Evolutionary conservation across 2,797 vertebrate species (phyloP), one percentile per base, ranked within the genome.

Genomic region (Austrolebias charrua): DNA sequence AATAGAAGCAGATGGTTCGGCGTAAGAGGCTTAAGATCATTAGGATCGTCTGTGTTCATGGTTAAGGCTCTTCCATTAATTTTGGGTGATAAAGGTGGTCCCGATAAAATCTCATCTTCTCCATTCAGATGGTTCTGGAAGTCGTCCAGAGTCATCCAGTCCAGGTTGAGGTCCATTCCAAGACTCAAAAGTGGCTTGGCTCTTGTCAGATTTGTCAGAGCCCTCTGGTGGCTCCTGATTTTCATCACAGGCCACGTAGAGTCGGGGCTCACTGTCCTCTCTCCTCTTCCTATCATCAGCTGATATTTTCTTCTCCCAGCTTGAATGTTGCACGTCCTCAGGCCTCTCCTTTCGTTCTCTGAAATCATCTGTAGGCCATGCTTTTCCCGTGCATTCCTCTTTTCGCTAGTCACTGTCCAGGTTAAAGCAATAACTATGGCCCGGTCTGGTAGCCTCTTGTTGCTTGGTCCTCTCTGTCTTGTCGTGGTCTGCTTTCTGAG

Each of bases 91-190:
- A 99, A 73, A 0, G 92, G 89, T 56, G 90, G 83, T 45, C 91
- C 89, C 12, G 91, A 80, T 12, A 92, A 84, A 65, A 94, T 92
- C 81, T 97, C 96, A 86, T 98, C 95, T 54, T 94, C 93, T 71
- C 96, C 97, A 53, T 95, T 94, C 52, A 98, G 92, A 86, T 99
- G 97, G 86, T 95, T 98, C 78, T 98, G 96, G 77, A 99, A 98
- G 76, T 98, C 96, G 46, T 99, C 96, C 47, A 98, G 80, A 0
- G 95, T 95, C 93, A 99, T 95, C 96, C 95, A 98, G 68, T 99
- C 96, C 71, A 99, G 86, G 76, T 98, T 95, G 24, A 99, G 92
- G 73, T 98, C 96, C 93, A 98, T 95, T 58, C 95, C 97, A 60
- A 98, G 90, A 83, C 92, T 97, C 73, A 97, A 60, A n/a, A 51